Base-by-base conservation (phyloP, 2,888 invertebrate genomes). In the Ctena decussata region DNA sequence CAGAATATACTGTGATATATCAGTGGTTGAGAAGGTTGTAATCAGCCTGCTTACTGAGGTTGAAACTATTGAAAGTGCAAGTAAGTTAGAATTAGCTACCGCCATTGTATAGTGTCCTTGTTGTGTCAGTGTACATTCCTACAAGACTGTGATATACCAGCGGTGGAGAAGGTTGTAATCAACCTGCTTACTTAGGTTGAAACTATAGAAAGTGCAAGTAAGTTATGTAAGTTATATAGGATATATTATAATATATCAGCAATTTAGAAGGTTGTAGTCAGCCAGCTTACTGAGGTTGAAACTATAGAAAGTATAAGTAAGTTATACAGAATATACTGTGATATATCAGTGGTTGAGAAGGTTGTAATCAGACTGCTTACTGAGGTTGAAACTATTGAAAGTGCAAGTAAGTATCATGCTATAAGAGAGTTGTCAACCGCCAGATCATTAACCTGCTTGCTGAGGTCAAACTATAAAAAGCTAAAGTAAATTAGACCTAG, bases 61-160 rank as follows among this genome's bases (percentile, higher is more conserved):
- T 18, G 96, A 96, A 87, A 91, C 93, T 41, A 93, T 95, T 12
- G 92, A 94, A 75, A 87, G 91, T 24, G 89, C 94, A 86, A 93
- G 95, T 95, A 90, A 85, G 39, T 39, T 21, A n/a, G n/a, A n/a
- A n/a, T n/a, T 91, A 96, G 97, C 92, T 97, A 96, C 90, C 96
- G 97, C 27, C 96, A 97, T 86, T 97, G 97, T 65, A 96, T 96
- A 74, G 96, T 97, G 0, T 97, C 97, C 94, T 95, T 97, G 79
- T 93, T 97, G 49, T 95, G 95, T 87, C 94, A 94, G 86, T 93
- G 94, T 81, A 94, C 95, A 24, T 94, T 93, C 86, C 77, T 91
- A 77, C 37, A 80, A 18, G 91, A 90, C 41, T 78, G 93, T 77
- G 90, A 91, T 70, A 80, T 89, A 1, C 90, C 91, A 0, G 77